Evolutionary conservation across 1,140 invertebrate species (phyloP).

Genomic region (Drosophila seguyi): DNA sequence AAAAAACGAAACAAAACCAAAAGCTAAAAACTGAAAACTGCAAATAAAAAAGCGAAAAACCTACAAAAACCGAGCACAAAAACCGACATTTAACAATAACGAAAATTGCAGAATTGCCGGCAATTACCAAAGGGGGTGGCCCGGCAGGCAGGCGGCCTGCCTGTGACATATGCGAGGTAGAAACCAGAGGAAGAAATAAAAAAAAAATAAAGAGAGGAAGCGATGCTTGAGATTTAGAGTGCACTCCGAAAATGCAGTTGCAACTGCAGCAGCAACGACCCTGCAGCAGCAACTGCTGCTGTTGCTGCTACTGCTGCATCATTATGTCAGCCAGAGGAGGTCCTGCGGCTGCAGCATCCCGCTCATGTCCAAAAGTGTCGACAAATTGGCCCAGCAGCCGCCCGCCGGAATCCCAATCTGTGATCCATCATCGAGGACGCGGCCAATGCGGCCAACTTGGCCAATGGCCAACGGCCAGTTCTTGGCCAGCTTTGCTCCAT

Average conservation of each 20-base stretch:
- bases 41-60: conserved; percentile 33
- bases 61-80: conserved; percentile 35
- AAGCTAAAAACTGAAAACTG: conserved; percentile 33
- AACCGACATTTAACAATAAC: conserved; percentile 64
- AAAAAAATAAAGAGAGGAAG: conserved; percentile 18
- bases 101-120: conserved; percentile 75
- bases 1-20: conserved; percentile 34
- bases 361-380: conserved; percentile 63
- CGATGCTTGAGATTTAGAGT: conserved; percentile 73
- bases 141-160: conserved; percentile 16
- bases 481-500: conserved; percentile 21
- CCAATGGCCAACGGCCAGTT: conserved; percentile 56
- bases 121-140: conserved; percentile 54
- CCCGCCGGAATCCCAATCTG: conserved; percentile 19
- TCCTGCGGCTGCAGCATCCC: conserved; percentile 50
- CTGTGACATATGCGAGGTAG: conserved; percentile 48
- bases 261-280: conserved; percentile 37
- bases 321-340: conserved; percentile 47
- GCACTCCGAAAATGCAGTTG: conserved; percentile 54
- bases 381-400: conserved; percentile 65
- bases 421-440: conserved; percentile 32
- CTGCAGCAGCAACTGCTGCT: conserved; percentile 35
- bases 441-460: conserved; percentile 30
- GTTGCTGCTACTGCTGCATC: conserved; percentile 33
- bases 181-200: conserved; percentile 15